Base-by-base conservation (phyloP, 2,888 invertebrate genomes). In the Ormyrus thymus region DNA sequence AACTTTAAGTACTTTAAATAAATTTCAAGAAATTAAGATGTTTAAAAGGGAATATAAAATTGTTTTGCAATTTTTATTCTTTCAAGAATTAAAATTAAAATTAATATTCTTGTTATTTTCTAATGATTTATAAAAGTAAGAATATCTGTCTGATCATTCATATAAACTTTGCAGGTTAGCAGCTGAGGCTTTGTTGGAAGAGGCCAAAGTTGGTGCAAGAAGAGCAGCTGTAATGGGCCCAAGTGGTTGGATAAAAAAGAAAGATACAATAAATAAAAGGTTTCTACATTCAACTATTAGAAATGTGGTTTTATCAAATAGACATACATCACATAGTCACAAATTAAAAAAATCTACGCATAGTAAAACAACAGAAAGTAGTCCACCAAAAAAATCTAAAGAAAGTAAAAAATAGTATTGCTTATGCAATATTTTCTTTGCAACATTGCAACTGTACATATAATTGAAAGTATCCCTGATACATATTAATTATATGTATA, bases 191-290 rank as follows among this genome's bases (percentile, higher is more conserved):
- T 81, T 90, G 66, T 76, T 90, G 13, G 87, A 89, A 80, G 90
- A 90, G 82, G 90, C 90, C 0, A 89, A 89, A 78, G 70, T 86
- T 58, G 89, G 89, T 46, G 89, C 89, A 10, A 85, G 83, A 78
- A 84, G 90, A 74, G 90, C 90, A 5, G 89, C 89, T 77, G 83
- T 88, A 11, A 86, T 89, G 86, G 90, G 90, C 29, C 90, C 90
- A 3, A 89, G 87, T 81, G 90, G 90, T 15, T 90, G 89, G 90
- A 79, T 89, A 10, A 90, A 88, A 82, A 89, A 89, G 11, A 87
- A 87, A 71, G 89, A 89, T 80, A 88, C 86, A n/a, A 80, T 90
- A 48, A 90, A 90, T 81, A 89, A 89, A 84, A 84, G 89, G 78
- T 90, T 90, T 78, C 84, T 90, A 15, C 87, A 88, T 71, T 89